Percentiles rank a stretch among this genome's conserved stretches.
Evolutionary conservation across 1,140 invertebrate genomes (phyloP).

Genomic region (Halictus rubicundus): DNA sequence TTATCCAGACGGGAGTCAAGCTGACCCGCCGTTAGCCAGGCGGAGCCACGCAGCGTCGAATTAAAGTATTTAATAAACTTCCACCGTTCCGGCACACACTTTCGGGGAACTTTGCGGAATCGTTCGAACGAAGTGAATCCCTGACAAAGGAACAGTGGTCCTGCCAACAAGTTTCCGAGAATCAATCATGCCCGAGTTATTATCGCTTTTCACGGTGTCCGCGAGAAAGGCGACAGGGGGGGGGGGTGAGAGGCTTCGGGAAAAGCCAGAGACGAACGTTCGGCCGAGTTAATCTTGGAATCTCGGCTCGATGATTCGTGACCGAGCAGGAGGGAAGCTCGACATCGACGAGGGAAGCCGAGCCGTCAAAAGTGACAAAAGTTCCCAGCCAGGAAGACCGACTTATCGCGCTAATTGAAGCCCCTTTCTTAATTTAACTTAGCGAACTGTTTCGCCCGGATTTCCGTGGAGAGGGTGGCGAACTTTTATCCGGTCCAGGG

Average conservation of each 20-base stretch:
- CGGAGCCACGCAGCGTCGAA: no score
- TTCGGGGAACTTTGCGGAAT: background rate
- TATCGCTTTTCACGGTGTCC: conserved; percentile 18
- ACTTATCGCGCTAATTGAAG: conserved; percentile 63
- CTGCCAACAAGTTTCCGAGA: background rate
- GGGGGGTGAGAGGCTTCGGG: no score
- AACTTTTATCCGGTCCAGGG: conserved; percentile 14
- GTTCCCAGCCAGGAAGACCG: conserved; percentile 1
- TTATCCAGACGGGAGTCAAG: no score
- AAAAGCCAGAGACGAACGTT: background rate
- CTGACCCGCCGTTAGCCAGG: no score
- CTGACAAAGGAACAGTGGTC: background rate
- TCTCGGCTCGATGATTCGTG: background rate
- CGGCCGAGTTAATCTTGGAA: background rate
- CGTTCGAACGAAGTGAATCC: background rate
- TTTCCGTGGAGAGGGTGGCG: background rate
- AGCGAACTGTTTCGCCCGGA: conserved; percentile 30
- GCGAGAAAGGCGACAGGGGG: background rate
- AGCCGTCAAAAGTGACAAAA: conserved; percentile 18
- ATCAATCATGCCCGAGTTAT: conserved; percentile 25
- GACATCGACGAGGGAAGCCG: conserved; percentile 4
- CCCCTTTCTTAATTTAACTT: conserved; percentile 63
- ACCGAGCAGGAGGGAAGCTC: background rate
- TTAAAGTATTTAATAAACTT: conserved; percentile 5
- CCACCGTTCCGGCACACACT: background rate